A percentile compares a stretch with the other conserved stretches of the same genome.
Evolutionary conservation across 2,797 vertebrate species (phyloP).

Genomic region (Tragelaphus oryx): DNA sequence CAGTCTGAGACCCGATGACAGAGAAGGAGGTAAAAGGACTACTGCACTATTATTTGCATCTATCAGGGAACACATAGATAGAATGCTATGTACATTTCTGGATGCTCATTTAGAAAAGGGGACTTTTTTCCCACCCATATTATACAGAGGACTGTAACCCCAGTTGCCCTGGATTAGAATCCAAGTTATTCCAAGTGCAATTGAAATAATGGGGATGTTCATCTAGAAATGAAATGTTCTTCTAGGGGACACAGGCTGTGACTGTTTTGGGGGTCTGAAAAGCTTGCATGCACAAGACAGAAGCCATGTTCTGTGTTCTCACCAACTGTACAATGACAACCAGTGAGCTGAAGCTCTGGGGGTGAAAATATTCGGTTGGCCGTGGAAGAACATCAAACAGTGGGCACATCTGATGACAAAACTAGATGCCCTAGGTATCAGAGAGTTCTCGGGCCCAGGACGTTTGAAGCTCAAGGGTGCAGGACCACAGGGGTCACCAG

Average conservation of each 20-base stretch:
- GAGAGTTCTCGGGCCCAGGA: neutral
- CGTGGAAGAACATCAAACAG: neutral
- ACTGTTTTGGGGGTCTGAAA: neutral
- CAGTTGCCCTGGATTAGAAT: neutral
- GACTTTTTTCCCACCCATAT: neutral
- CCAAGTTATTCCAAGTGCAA: neutral
- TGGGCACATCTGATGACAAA: neutral
- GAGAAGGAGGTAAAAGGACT: neutral
- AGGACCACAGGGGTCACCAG: neutral
- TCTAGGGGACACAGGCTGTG: neutral
- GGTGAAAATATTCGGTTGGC: neutral
- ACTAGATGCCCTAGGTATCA: neutral
- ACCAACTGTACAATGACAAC: neutral
- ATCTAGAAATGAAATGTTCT: neutral
- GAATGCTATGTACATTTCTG: neutral
- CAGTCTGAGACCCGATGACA: neutral
- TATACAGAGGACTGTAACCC: neutral
- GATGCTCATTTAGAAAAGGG: neutral
- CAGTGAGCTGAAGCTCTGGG: neutral
- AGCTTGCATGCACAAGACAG: neutral
- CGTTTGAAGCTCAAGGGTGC: neutral
- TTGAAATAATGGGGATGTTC: neutral
- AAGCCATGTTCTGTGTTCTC: neutral
- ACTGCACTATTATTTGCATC: too few species aligned
- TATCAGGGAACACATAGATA: neutral